Evolutionary conservation across 2,888 invertebrate genomes (phyloP), one percentile per base, ranked within the genome.

Genomic region (Melieria omissa): DNA sequence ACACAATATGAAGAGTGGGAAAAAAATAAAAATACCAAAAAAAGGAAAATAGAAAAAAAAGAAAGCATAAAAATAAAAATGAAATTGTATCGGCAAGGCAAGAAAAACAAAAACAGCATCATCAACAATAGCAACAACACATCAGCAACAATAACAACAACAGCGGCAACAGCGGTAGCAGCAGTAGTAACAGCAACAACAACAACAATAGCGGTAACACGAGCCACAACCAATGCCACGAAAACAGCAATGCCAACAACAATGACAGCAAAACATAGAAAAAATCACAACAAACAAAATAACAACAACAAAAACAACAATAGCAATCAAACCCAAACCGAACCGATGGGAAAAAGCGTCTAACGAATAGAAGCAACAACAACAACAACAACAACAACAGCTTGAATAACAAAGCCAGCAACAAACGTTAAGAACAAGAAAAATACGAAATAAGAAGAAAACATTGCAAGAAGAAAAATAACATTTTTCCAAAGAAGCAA

Each of bases 1-100:
- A 61, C 52, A 62, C 14, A 68, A 44, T 10, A 71, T 61, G 47
- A 64, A 55, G 7, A 47, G 60, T 46, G 58, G n/a, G 69, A 64
- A 52, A 69, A 16, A 45, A 9, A 68, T 46, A 62, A 54, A 70
- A 41, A 65, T 60, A 41, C 29, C 49, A 70, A 67, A 47, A 44
- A 45, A 71, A 49, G 55, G 10, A 49, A 68, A 57, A 29, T 63
- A 47, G 45, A 70, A 74, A 61, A 72, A 77, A 49, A 74, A 70
- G 60, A 55, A 16, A 47, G 44, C 64, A 70, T 8, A 16, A 58
- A 65, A 70, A 58, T 64, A 44, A 73, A 47, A 65, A 63, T 65
- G 54, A 67, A 72, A 67, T 60, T 63, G 61, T 66, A 67, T 49
- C 16, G 63, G 49, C 44, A 54, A 66, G 12, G 47, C 47, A 14